These are phyloP conservation scores for Luehdorfia chinensis DNA, from an alignment of 1,140 invertebrate species.

Conservation along the genomic window DNA sequence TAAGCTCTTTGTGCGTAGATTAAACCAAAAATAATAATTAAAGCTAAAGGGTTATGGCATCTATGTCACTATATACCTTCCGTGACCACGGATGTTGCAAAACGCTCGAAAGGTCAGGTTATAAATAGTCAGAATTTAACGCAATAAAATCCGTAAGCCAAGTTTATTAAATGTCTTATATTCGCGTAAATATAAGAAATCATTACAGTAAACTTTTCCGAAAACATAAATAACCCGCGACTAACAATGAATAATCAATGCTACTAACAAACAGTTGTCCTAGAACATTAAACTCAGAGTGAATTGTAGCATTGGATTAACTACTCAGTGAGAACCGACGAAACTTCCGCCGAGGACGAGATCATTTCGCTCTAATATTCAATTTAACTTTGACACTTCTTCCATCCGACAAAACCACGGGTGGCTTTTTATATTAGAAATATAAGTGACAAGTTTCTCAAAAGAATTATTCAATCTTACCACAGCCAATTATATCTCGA, in stretches of 20 bases:
- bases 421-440: slow-evolving; percentile 58
- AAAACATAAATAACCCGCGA: slow-evolving; percentile 24
- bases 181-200: too few species aligned
- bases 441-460: slow-evolving; percentile 39
- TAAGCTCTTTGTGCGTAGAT: too few species aligned
- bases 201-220: too few species aligned
- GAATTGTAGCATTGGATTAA: slow-evolving; percentile 72
- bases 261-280: slow-evolving; percentile 57
- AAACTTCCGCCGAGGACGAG: slow-evolving; percentile 50
- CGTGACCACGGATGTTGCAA: too few species aligned
- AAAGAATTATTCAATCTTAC: slow-evolving; percentile 9
- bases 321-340: slow-evolving; percentile 54
- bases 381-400: slow-evolving; percentile 76
- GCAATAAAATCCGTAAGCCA: too few species aligned
- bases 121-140: too few species aligned
- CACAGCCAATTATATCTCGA: not conserved
- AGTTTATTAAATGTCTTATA: too few species aligned
- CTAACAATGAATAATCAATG: slow-evolving; percentile 55
- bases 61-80: too few species aligned
- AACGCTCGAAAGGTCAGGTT: too few species aligned
- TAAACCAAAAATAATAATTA: too few species aligned
- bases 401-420: slow-evolving; percentile 60
- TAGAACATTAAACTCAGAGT: slow-evolving; percentile 59
- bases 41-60: too few species aligned
- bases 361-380: slow-evolving; percentile 74